Conservation (phyloP, 2,113 vertebrate genomes). For the Hydrolagus affinis region DNA sequence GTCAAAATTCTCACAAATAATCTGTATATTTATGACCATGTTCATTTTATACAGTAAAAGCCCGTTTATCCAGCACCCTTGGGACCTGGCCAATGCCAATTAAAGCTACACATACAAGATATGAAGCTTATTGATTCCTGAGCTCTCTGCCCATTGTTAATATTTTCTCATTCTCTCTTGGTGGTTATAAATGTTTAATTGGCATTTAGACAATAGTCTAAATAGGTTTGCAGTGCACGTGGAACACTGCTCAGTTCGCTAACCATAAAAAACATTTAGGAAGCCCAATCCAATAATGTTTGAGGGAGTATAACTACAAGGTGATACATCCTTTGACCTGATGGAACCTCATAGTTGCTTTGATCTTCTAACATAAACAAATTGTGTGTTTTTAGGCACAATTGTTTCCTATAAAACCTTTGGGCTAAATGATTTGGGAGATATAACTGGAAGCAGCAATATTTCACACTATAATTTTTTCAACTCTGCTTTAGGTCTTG, state of each 20-base stretch:
- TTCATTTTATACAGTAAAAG: too few species aligned
- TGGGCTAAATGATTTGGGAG: background rate
- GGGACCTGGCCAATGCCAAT: too few species aligned
- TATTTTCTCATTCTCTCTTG: too few species aligned
- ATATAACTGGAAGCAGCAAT: background rate
- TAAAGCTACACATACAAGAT: too few species aligned
- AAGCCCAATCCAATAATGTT: background rate
- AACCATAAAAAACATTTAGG: background rate
- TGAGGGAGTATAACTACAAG: background rate
- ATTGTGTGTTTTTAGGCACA: background rate
- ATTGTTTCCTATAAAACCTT: background rate
- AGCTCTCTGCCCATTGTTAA: too few species aligned
- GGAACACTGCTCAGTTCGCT: background rate
- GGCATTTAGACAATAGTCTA: too few species aligned
- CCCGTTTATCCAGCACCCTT: too few species aligned
- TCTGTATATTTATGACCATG: too few species aligned
- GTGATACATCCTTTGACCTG: background rate
- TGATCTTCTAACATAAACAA: background rate
- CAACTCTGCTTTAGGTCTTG: background rate
- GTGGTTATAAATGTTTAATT: too few species aligned
- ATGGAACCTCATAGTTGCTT: background rate
- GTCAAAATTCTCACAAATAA: too few species aligned
- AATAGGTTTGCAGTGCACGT: background rate
- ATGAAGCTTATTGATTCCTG: too few species aligned
- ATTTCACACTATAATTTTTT: conserved; percentile 4